These are phyloP conservation scores for Electrophaes corylata DNA, from an alignment of 2,888 invertebrate species.

Conservation along the genomic window DNA sequence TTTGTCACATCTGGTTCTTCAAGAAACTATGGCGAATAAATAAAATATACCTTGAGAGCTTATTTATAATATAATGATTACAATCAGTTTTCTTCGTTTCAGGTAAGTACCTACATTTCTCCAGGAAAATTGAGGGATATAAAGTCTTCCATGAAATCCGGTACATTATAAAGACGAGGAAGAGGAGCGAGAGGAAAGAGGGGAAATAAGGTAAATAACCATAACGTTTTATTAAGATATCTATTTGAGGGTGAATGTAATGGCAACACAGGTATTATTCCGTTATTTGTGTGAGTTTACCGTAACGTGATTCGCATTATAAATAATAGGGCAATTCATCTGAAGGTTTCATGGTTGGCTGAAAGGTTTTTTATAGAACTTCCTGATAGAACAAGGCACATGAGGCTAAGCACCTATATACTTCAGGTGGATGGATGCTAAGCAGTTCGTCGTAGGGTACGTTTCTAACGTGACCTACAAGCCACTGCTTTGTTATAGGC, in stretches of 20 bases:
- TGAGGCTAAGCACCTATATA: too few species aligned
- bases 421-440: too few species aligned
- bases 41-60: background rate
- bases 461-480: too few species aligned
- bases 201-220: slow-evolving; percentile 20
- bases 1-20: too few species aligned
- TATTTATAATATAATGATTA: slow-evolving; percentile 19
- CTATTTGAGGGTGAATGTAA: slow-evolving; percentile 18
- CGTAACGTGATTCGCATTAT: background rate
- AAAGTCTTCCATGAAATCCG: slow-evolving; percentile 20
- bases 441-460: too few species aligned
- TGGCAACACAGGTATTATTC: slow-evolving; percentile 8
- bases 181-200: slow-evolving; percentile 4
- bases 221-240: slow-evolving; percentile 22
- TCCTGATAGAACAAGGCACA: too few species aligned
- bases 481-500: too few species aligned
- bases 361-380: too few species aligned
- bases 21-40: background rate
- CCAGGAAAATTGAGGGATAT: slow-evolving; percentile 24
- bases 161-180: slow-evolving; percentile 9
- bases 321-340: background rate
- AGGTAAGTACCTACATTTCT: slow-evolving; percentile 35
- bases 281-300: slow-evolving; percentile 2
- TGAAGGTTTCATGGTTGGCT: background rate
- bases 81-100: slow-evolving; percentile 37